These are phyloP conservation scores for Prolemur simus DNA, from an alignment of 2,113 vertebrate species.

Conservation along the genomic window DNA sequence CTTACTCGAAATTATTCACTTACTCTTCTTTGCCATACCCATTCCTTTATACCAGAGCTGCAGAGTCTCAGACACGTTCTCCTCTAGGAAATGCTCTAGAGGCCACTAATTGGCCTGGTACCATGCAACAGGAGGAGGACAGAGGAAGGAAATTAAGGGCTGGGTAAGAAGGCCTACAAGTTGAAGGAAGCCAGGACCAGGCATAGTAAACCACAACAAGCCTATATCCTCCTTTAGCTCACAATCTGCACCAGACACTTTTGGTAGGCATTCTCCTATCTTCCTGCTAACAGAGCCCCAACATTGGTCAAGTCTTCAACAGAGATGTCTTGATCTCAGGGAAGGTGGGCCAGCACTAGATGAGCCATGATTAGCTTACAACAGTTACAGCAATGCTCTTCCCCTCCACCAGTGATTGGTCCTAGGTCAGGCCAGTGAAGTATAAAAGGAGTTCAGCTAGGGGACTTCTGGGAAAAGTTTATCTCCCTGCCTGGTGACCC, in stretches of 20 bases:
- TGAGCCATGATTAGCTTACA: neutral
- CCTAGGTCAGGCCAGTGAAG: neutral
- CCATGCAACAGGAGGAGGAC: neutral
- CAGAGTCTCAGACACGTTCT: neutral
- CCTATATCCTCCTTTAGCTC: neutral
- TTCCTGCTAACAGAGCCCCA: neutral
- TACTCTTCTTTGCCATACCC: neutral
- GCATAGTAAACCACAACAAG: neutral
- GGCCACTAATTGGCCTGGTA: neutral
- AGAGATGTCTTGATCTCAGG: neutral
- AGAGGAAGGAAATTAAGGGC: neutral
- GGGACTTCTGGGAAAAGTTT: neutral
- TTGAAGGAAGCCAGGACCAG: neutral
- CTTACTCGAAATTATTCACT: neutral
- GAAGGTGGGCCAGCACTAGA: neutral
- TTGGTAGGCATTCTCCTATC: neutral
- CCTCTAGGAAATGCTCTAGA: neutral
- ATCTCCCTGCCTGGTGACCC: neutral
- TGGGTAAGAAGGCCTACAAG: neutral
- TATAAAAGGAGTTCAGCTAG: neutral
- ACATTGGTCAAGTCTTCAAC: neutral
- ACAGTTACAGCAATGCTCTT: neutral
- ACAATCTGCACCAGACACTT: neutral
- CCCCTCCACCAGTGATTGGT: neutral
- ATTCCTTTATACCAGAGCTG: neutral